phyloP scores from a whole-genome alignment of 2,113 vertebrate genomes.

The Poicephalus meyeri region DNA sequence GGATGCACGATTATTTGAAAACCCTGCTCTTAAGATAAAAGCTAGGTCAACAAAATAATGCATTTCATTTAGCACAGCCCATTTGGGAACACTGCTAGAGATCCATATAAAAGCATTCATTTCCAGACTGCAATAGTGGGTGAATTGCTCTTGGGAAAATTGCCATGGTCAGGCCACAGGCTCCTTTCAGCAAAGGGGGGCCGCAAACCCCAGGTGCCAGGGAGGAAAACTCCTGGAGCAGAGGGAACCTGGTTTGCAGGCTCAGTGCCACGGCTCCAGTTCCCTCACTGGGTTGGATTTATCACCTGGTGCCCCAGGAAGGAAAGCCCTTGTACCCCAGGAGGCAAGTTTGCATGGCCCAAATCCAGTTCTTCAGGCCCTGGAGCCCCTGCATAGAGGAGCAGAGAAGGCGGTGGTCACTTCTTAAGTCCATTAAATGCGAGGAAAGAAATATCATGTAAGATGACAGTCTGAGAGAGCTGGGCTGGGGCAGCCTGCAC shows the following conservation, averaged over 20 bases:
- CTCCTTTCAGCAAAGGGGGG: neutral
- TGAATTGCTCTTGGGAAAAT: neutral
- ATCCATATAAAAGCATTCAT: fast-evolving
- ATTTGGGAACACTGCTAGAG: neutral
- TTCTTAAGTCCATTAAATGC: neutral
- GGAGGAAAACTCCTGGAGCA: neutral
- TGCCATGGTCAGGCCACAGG: fast-evolving
- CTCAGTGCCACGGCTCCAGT: neutral
- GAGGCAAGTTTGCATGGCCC: neutral
- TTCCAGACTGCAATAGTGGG: neutral
- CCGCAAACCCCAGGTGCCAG: neutral
- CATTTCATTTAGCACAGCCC: neutral
- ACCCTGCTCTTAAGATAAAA: neutral
- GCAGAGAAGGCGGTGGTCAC: neutral
- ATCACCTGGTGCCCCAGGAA: neutral
- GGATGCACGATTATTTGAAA: neutral
- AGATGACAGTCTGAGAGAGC: neutral
- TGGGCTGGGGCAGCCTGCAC: neutral
- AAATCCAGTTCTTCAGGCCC: neutral
- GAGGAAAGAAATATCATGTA: neutral
- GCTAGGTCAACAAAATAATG: neutral
- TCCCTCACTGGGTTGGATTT: neutral
- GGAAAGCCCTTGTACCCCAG: neutral
- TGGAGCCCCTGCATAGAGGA: neutral
- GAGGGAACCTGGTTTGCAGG: neutral